These are phyloP conservation scores for Caerostris extrusa DNA, from an alignment of 1,140 invertebrate genomes.

Conservation along the genomic window DNA sequence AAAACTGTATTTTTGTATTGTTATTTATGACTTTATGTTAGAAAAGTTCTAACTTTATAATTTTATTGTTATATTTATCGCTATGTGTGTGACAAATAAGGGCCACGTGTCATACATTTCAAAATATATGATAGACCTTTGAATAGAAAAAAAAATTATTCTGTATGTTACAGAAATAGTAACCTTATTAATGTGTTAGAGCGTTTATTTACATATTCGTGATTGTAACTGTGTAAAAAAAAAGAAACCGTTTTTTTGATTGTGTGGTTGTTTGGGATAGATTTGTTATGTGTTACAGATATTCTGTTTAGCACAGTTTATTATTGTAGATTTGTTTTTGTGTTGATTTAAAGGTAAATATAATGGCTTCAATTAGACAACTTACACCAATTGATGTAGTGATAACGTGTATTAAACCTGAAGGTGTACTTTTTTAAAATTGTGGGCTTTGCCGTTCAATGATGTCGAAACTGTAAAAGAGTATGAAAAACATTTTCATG, in stretches of 20 bases:
- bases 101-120: too few species aligned
- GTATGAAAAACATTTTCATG: constrained; percentile 35
- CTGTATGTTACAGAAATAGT: too few species aligned
- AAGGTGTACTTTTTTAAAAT: constrained; percentile 52
- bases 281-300: background rate
- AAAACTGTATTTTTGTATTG: too few species aligned
- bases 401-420: constrained; percentile 31
- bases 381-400: background rate
- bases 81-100: too few species aligned
- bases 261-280: background rate
- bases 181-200: too few species aligned
- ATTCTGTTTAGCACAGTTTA: background rate
- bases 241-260: background rate
- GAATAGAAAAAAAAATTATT: too few species aligned
- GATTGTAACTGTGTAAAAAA: background rate
- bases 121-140: too few species aligned
- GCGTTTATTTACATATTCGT: background rate
- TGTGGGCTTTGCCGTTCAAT: constrained; percentile 41
- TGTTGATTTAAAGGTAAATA: background rate
- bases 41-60: too few species aligned
- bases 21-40: too few species aligned
- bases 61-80: too few species aligned
- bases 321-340: background rate
- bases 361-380: constrained; percentile 39
- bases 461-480: constrained; percentile 19